Percentiles rank a stretch among this genome's conserved stretches.
Evolutionary conservation across 2,797 vertebrate genomes (phyloP).

Genomic region (Naso thynnoides): DNA sequence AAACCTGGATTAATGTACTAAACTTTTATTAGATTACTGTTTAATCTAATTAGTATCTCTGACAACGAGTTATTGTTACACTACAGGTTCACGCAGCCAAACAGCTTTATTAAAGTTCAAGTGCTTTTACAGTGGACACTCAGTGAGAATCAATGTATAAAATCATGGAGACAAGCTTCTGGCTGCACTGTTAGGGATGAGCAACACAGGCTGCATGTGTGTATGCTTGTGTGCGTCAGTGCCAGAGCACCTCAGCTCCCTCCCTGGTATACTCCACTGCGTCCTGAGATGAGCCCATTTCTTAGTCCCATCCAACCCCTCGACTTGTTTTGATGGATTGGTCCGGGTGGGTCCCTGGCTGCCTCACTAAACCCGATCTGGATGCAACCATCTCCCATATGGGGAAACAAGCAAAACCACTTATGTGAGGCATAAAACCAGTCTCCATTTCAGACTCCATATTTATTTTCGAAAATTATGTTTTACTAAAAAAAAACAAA

Average conservation of each 20-base stretch:
- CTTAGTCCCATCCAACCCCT: conserved; percentile 18
- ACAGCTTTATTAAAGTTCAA: not conserved
- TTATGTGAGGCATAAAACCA: not conserved
- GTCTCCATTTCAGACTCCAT: not conserved
- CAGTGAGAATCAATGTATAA: not conserved
- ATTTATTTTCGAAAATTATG: not conserved
- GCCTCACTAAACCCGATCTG: conserved; percentile 38
- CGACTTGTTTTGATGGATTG: conserved; percentile 67
- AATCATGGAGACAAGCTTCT: conserved; percentile 10
- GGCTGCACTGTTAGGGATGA: conserved; percentile 27
- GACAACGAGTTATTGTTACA: not conserved
- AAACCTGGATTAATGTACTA: not conserved
- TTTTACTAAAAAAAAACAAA: not conserved
- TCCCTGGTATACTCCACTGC: conserved; percentile 71
- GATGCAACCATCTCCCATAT: conserved; percentile 37
- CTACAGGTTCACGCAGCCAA: not conserved
- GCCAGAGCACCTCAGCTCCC: conserved; percentile 63
- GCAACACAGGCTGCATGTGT: not conserved
- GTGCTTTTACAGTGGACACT: conserved; percentile 7
- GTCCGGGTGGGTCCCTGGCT: conserved; percentile 34
- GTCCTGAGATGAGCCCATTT: conserved; percentile 69
- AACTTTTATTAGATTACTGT: not conserved
- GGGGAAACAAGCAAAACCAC: conserved; percentile 9
- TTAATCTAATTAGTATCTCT: not conserved
- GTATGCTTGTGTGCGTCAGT: conserved; percentile 52